Evolutionary conservation across 1,140 invertebrate genomes (phyloP), one percentile per base, ranked within the genome.

Genomic region (Drosophila mojavensis): DNA sequence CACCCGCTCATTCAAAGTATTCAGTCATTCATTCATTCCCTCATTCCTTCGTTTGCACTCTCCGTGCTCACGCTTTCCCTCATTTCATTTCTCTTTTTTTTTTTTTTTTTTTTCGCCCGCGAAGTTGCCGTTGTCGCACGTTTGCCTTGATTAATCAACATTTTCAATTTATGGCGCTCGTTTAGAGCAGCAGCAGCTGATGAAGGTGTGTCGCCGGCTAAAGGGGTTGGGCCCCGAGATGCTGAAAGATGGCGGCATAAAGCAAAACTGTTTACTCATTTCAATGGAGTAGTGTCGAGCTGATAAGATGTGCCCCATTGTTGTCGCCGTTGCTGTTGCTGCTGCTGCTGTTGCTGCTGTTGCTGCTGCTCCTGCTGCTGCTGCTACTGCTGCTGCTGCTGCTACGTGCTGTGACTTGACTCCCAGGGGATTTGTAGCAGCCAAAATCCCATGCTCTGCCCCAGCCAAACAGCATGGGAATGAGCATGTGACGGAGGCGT

Each of bases 191-290:
- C 54, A 26, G 51, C 9, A 24, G 30, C 24, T 43, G 39, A 41
- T 11, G 51, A 39, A 45, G 17, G 7, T 41, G 41, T 26, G 30
- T 10, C 17, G 47, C 47, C 7, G 33, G 36, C 36, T 3, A 39
- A 39, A 39, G 36, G 9, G 43, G 43, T 15, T 47, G 15, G 3
- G 9, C 50, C 5, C 33, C 28, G 55, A 39, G 54, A 30, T 20
- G 68, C 5, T 20, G 9, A 50, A 61, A 47, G 63, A 54, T 69
- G 70, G 53, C 33, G 67, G 59, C 63, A 62, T 76, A 81, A 81
- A 76, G 82, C 82, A 76, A 86, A 86, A 86, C 79, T 86, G 82
- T 86, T 86, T 86, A 86, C 82, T 82, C 83, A 88, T 83, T 86
- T 86, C 71, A 81, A 58, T 76, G 65, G 68, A 86, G 83, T 88